Evolutionary conservation across 2,888 invertebrate genomes (phyloP), one percentile per base, ranked within the genome.

Genomic region (Amphipyra berbera): DNA sequence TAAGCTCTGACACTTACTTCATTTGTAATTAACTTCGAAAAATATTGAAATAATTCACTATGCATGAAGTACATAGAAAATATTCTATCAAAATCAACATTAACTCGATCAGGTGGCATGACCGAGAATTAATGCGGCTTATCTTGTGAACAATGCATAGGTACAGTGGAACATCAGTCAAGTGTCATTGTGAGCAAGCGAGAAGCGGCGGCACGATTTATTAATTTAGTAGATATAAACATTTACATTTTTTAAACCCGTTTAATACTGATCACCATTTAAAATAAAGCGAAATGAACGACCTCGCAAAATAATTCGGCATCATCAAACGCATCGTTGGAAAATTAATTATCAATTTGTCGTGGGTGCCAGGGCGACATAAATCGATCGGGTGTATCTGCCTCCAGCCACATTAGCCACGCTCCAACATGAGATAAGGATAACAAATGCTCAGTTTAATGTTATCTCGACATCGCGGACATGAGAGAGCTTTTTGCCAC

Each of bases 271-370:
- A 86, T 85, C 82, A 86, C 83, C 78, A 83, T 83, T 81, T 83
- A 86, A 85, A 83, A 81, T 81, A 67, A 78, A 65, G 68, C 63
- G 62, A 79, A 70, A 73, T 77, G 76, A 82, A 83, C 79, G 71
- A 71, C 58, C 82, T 85, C 83, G 93, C 90, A 88, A 92, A 93
- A 93, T 92, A 90, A 88, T 89, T 90, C 94, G 94, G 94, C 89
- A 81, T 82, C 91, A 90, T 95, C 94, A 95, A 94, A 94, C 88
- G 87, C 83, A 76, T 84, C 87, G 87, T 87, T 85, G 88, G 89
- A 89, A 93, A 94, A 94, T 94, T 95, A 95, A 94, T 94, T 94
- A 94, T 90, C 93, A 94, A 95, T 95, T 95, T 93, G 95, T 95
- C 93, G 90, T 93, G 94, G 93, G 90, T 92, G 92, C 92, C 92